Evolutionary conservation across 2,888 invertebrate species (phyloP), one percentile per base, ranked within the genome.

Genomic region (Hypomecis punctinalis): DNA sequence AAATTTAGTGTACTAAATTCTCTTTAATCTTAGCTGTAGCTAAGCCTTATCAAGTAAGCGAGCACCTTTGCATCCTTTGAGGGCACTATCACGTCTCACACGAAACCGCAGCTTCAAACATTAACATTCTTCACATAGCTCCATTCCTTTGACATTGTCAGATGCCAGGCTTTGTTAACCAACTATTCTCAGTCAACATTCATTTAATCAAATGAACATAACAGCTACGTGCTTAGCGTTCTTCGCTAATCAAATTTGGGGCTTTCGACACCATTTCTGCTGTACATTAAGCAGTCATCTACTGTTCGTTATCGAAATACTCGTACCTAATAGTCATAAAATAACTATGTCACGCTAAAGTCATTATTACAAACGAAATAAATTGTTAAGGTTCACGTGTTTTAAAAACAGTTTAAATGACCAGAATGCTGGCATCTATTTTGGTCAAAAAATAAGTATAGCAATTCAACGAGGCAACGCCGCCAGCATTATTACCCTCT

Each of bases 151-250:
- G 81, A 76, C 77, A 79, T 76, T 79, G 80, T 74, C 75, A 76
- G 73, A 79, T 77, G 76, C 77, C 75, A 75, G 74, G 72, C 66
- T 78, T 77, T 77, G 61, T 66, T 66, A 66, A 72, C 69, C 72
- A 83, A 82, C 82, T 81, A 80, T 83, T 83, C 73, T 60, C 73
- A 79, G 78, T 80, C 81, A 82, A 78, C 78, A 84, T 84, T 84
- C 81, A 82, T 86, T 84, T 84, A 85, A 85, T 85, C 80, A 83
- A 84, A 85, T 82, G 84, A 82, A 83, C 81, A 85, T 85, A 85
- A 85, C 80, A 78, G 77, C 75, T 80, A 84, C 86, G 86, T 86
- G 85, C 77, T 76, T 75, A 65, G 82, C 78, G 77, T 82, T 74
- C 80, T 75, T 70, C 72, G 77, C 81, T 87, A 83, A 85, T 88